Base-by-base conservation (phyloP, 2,113 vertebrate species). In the Pollachius pollachius region DNA sequence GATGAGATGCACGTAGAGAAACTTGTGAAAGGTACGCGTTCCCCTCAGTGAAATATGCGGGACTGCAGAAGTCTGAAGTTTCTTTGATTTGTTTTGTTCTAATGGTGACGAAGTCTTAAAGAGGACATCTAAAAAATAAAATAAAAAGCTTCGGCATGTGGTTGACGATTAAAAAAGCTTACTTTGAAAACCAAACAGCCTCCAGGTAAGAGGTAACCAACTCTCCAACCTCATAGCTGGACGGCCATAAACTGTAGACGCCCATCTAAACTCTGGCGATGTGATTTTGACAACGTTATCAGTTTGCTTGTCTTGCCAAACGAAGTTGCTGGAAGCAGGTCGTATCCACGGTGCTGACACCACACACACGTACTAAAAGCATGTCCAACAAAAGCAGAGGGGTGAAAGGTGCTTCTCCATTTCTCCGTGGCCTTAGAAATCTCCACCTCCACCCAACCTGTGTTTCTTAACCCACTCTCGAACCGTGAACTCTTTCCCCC, bases 271-370 rank as follows among this genome's bases (percentile, higher is more conserved):
- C 67, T 79, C 41, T 73, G 62, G 63, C 59, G 30, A 18, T 34
- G 13, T 52, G 41, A 64, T 73, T 81, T 79, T 19, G 25, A 82
- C 84, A 79, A 77, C 70, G 81, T 84, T 85, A 71, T 68, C 78
- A 69, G 74, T 79, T 48, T 62, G 17, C 23, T 85, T 81, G 67
- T 74, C 79, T 83, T 74, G 77, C 80, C 57, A 85, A 85, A 85
- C 82, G 68, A 72, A 84, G 84, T 89, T 88, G 88, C 90, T 90
- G 89, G 90, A 89, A 75, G 78, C 69, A 72, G 64, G 65, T 84
- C 63, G 77, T 71, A 65, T 17, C 80, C 68, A 72, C 57, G 72
- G 77, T 76, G 75, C 81, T 76, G 81, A 85, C 72, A 77, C 79
- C 69, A 27, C 71, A 66, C 69, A 78, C 75, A 69, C 72, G 74